Conservation (phyloP, 2,113 vertebrate genomes). For the Willisornis vidua region DNA sequence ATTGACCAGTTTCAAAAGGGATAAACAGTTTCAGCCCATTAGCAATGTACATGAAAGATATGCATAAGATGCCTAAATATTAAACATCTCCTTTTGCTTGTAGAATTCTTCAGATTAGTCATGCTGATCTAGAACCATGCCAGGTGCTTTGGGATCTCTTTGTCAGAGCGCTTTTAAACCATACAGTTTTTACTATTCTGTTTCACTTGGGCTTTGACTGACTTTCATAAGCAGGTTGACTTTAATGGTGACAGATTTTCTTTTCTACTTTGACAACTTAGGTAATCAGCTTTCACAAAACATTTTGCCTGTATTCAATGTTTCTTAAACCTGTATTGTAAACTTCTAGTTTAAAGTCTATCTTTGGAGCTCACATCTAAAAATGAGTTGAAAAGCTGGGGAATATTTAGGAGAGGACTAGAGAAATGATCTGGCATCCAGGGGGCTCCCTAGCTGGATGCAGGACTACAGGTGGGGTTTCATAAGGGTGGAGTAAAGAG, state of each 20-base stretch:
- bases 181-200: background rate
- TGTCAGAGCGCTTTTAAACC: background rate
- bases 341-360: background rate
- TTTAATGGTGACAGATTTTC: background rate
- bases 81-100: background rate
- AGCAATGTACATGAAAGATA: background rate
- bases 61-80: background rate
- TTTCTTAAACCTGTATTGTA: background rate
- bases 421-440: background rate
- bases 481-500: background rate
- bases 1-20: background rate
- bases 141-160: accelerated
- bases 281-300: background rate
- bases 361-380: background rate
- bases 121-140: background rate
- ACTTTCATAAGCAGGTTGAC: background rate
- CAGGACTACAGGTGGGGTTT: background rate
- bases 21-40: background rate
- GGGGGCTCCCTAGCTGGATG: no score
- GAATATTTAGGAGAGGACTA: background rate
- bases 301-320: background rate
- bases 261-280: background rate
- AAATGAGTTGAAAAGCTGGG: background rate
- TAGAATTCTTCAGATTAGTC: background rate
- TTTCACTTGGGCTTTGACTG: background rate